A percentile compares a stretch with the other conserved stretches of the same genome.
Conservation (phyloP, 1,140 invertebrate genomes). For the Triops cancriformis region DNA sequence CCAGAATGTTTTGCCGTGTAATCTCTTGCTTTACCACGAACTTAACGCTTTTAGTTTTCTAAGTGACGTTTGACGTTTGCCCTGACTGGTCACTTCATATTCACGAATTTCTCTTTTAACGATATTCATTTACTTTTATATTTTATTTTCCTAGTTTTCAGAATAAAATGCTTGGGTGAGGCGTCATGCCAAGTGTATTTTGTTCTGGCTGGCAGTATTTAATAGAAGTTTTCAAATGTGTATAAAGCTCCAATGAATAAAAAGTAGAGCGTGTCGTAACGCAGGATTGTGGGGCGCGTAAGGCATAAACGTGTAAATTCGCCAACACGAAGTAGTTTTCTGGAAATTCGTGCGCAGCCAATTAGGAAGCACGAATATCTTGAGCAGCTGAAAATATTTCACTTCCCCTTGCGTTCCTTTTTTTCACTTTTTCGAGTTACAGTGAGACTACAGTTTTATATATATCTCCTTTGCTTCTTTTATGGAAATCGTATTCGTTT, state of each 20-base stretch:
- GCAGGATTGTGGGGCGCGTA: background rate
- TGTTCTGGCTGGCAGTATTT: background rate
- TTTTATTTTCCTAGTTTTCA: too few species aligned
- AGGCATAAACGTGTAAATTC: background rate
- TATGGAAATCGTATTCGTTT: background rate
- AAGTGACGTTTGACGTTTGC: too few species aligned
- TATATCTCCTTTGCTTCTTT: background rate
- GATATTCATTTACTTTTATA: too few species aligned
- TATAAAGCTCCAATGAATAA: background rate
- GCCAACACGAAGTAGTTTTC: background rate
- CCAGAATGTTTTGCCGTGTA: too few species aligned
- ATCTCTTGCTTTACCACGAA: too few species aligned
- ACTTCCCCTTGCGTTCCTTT: background rate
- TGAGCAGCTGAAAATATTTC: background rate
- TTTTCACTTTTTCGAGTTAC: background rate
- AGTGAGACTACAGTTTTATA: background rate
- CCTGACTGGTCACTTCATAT: too few species aligned
- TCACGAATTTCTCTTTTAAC: too few species aligned
- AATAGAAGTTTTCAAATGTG: background rate
- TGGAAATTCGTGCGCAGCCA: background rate
- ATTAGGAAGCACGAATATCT: background rate
- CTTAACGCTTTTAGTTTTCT: too few species aligned
- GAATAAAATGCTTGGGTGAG: too few species aligned
- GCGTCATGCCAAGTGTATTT: background rate
- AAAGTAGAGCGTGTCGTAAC: slow-evolving; percentile 1